A percentile compares a stretch with the other conserved stretches of the same genome.
phyloP scores from a whole-genome alignment of 1,140 invertebrate species.

The Hirudo medicinalis region DNA sequence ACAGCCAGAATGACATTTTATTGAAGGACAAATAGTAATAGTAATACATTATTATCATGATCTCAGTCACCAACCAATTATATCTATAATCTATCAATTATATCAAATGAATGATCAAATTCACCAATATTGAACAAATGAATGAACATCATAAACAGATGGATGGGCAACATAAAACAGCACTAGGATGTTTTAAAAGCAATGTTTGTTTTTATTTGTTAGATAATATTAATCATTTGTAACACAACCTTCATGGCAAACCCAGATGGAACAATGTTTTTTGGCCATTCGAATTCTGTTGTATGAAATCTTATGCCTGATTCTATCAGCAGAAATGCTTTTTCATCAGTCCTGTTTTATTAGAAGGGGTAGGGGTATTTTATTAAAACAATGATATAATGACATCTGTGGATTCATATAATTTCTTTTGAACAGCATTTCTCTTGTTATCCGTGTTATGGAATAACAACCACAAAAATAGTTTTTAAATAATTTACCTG shows the following conservation, averaged over 20 bases:
- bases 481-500: constrained; percentile 33
- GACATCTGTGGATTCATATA: too few species aligned
- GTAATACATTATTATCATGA: not conserved
- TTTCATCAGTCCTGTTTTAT: constrained; percentile 49
- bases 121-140: too few species aligned
- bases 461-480: not conserved
- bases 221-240: not conserved
- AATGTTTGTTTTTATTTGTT: too few species aligned
- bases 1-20: not conserved
- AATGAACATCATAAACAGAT: too few species aligned
- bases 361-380: too few species aligned
- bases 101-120: too few species aligned
- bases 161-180: too few species aligned
- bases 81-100: too few species aligned
- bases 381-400: not conserved
- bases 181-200: too few species aligned
- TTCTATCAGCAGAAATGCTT: constrained; percentile 76
- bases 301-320: constrained; percentile 84
- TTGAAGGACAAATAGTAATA: not conserved
- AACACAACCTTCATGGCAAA: constrained; percentile 83
- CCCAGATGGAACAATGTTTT: constrained; percentile 82
- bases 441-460: not conserved
- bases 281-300: constrained; percentile 95
- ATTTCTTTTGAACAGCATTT: not conserved
- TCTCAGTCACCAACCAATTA: too few species aligned